Conservation (phyloP, 1,140 invertebrate species). For the Oscheius sp. region DNA sequence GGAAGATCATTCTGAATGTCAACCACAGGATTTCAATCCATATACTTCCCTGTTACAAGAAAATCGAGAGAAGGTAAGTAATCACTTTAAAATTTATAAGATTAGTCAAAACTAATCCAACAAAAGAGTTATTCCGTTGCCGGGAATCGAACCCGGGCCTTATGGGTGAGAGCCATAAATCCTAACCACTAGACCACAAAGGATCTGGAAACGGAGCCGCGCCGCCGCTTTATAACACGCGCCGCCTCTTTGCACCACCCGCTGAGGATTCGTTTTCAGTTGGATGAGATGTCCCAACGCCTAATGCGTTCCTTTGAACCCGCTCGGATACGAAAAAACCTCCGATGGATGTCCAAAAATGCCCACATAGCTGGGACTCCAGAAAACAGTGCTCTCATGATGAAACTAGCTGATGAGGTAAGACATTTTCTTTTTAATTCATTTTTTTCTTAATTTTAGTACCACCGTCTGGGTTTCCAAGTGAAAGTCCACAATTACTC, state of each 20-base stretch:
- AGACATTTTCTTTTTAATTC: neutral
- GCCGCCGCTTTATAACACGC: too few species aligned
- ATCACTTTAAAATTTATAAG: neutral
- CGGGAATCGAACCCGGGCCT: slow-evolving; percentile 79
- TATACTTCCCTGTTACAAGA: neutral
- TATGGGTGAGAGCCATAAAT: slow-evolving; percentile 79
- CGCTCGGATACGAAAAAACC: slow-evolving; percentile 40
- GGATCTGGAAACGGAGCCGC: too few species aligned
- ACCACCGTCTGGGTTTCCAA: slow-evolving; percentile 42
- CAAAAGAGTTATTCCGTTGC: slow-evolving; percentile 67
- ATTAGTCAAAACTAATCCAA: too few species aligned
- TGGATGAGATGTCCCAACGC: slow-evolving; percentile 24
- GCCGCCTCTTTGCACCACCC: too few species aligned
- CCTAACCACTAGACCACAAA: slow-evolving; percentile 68
- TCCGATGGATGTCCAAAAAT: slow-evolving; percentile 44
- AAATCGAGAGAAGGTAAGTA: neutral
- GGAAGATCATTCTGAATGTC: neutral
- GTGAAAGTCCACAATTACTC: slow-evolving; percentile 45
- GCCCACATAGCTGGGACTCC: slow-evolving; percentile 48
- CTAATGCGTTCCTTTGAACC: slow-evolving; percentile 41
- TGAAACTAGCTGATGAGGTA: slow-evolving; percentile 45
- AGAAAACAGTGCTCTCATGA: slow-evolving; percentile 49
- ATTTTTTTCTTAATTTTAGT: slow-evolving; percentile 43
- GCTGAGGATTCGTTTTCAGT: too few species aligned
- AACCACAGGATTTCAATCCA: neutral